Evolutionary conservation across 35 echinoderm and acorn worm genomes (phyloP).

Genomic region (Hemicentrotus pulcherrimus): DNA sequence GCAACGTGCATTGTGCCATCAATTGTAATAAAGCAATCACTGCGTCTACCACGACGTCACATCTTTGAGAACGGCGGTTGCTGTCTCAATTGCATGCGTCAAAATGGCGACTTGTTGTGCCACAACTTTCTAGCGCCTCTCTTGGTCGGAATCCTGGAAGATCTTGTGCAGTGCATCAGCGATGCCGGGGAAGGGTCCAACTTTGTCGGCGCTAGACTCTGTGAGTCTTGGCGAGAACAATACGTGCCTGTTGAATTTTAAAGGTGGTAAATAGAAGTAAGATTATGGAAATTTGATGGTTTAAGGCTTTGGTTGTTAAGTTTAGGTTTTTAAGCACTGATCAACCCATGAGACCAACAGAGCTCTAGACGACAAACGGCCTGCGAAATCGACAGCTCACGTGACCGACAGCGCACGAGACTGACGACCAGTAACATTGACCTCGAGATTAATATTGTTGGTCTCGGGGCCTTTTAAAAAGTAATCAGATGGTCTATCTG

Average conservation of each 20-base stretch:
- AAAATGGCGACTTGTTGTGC: neutral
- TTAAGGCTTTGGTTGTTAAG: too few species aligned
- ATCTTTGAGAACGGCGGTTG: neutral
- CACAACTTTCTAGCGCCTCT: neutral
- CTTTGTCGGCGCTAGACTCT: neutral
- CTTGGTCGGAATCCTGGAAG: neutral
- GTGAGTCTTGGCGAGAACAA: neutral
- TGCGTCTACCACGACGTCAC: neutral
- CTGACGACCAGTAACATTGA: too few species aligned
- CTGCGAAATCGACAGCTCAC: too few species aligned
- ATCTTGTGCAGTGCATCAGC: neutral
- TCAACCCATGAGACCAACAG: too few species aligned
- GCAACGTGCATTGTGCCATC: neutral
- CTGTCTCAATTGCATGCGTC: neutral
- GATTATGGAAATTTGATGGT: neutral
- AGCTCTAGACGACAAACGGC: too few species aligned
- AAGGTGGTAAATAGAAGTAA: neutral
- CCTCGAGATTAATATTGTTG: too few species aligned
- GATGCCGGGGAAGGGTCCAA: neutral
- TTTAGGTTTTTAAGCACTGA: too few species aligned
- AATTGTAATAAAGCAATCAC: neutral
- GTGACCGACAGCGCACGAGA: too few species aligned
- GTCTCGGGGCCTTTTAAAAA: too few species aligned
- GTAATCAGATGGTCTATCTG: too few species aligned
- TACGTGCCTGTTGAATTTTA: neutral